Conservation (phyloP, 2,113 vertebrate species). For the Lanius ludovicianus region DNA sequence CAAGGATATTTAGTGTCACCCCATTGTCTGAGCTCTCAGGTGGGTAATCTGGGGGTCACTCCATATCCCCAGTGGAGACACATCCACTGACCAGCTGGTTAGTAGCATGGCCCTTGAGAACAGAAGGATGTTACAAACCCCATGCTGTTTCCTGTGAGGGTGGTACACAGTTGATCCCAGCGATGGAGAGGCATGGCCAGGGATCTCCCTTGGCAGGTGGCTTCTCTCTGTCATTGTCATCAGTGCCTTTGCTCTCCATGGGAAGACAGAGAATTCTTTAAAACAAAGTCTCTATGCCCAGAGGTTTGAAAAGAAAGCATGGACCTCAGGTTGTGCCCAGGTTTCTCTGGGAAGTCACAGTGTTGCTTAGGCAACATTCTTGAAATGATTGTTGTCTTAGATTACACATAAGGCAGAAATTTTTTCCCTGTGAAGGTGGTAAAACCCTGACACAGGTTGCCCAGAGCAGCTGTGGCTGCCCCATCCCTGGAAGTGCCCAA, state of each 20-base stretch:
- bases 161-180: background rate
- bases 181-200: background rate
- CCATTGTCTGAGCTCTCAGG: background rate
- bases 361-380: background rate
- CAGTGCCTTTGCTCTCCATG: background rate
- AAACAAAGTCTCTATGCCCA: background rate
- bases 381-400: background rate
- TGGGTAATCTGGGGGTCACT: background rate
- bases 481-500: too few species aligned
- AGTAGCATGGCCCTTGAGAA: background rate
- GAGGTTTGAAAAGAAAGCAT: background rate
- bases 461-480: background rate
- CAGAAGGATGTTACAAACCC: background rate
- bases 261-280: background rate
- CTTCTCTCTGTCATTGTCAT: background rate
- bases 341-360: background rate
- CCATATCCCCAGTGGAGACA: background rate
- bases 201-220: fast-evolving
- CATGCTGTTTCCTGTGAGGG: background rate
- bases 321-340: background rate
- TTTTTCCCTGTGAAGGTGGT: background rate
- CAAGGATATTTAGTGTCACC: background rate
- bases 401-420: too few species aligned
- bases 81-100: background rate
- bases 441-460: background rate